Base-by-base conservation (phyloP, 2,797 vertebrate species). In the Phaenicophaeus curvirostris region DNA sequence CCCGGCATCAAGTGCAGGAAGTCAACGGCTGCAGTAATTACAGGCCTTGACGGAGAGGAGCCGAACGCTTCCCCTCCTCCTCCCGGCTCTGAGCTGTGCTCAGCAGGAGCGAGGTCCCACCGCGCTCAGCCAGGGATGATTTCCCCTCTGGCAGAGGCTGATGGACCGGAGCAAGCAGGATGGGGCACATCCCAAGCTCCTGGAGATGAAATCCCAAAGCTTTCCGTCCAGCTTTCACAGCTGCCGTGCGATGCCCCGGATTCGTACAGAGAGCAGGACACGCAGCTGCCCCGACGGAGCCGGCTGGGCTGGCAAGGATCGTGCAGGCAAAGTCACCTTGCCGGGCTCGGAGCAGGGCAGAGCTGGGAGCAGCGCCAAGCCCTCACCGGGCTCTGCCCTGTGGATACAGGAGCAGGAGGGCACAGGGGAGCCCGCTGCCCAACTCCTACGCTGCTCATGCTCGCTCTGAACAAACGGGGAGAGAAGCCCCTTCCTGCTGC, bases 121-220 rank as follows among this genome's bases (percentile, higher is more conserved):
- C 5, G 2, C 11, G 63, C 58, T 41, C 33, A 0, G 8, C 10
- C 14, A 0, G 11, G 21, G 16, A 35, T 0, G 1, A 30, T 23
- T 28, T 25, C 41, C 37, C 33, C 68, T 19, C 33, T 2, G 4
- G 72, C 39, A 37, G 14, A 23, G 37, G 33, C 17, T 18, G 50
- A 69, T 4, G 35, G 37, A 33, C 31, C 1, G 0, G 28, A 80
- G 63, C 46, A 25, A 46, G n/a, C 28, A 6, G 55, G 59, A 42
- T 15, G 30, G 35, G 55, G 15, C 46, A 33, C 4, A 0, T 31
- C 69, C 77, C 3, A 1, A 20, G 23, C 31, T n/a, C 15, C 33
- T 31, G 31, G 20, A 33, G 48, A 11, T 6, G 15, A 50, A 20
- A 21, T 25, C 41, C n/a, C 62, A 18, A 53, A 55, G 74, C 48